A percentile compares a stretch with the other conserved stretches of the same genome.
Evolutionary conservation across 2,113 vertebrate genomes (phyloP).

Genomic region (Zeus faber): DNA sequence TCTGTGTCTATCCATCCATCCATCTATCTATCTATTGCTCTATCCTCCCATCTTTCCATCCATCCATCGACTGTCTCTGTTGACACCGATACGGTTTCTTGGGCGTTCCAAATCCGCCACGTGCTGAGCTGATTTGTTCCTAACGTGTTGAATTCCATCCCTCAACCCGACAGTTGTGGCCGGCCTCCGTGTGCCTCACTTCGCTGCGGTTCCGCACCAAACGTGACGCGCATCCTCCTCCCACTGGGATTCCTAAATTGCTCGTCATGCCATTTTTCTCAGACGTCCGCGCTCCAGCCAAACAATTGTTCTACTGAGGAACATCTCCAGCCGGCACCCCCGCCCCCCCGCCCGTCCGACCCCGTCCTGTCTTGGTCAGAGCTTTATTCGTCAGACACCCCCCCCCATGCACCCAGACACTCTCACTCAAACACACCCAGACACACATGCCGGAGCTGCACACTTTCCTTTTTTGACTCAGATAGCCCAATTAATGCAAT

Average conservation of each 20-base stretch:
- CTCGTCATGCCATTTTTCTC: not conserved
- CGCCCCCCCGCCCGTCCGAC: constrained; percentile 23
- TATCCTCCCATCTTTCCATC: too few species aligned
- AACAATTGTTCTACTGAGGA: constrained; percentile 38
- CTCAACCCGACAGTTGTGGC: too few species aligned
- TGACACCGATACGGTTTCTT: too few species aligned
- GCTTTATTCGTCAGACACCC: constrained; percentile 44
- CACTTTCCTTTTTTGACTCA: constrained; percentile 61
- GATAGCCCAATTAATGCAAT: constrained; percentile 68
- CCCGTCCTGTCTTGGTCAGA: constrained; percentile 39
- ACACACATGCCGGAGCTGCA: constrained; percentile 44
- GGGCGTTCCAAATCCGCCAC: too few species aligned
- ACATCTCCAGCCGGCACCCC: constrained; percentile 45
- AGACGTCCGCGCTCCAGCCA: not conserved
- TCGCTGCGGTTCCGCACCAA: constrained; percentile 24
- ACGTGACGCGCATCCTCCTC: constrained; percentile 16
- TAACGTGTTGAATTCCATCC: too few species aligned
- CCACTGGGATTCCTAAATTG: constrained; percentile 15
- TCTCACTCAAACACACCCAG: constrained; percentile 43
- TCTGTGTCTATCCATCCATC: too few species aligned
- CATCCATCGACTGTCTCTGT: too few species aligned
- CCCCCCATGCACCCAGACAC: constrained; percentile 50
- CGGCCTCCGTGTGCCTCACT: too few species aligned
- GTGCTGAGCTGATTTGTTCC: too few species aligned
- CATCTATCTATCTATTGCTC: too few species aligned